phyloP scores from a whole-genome alignment of 2,797 vertebrate genomes.

The Acanthiza pusilla region DNA sequence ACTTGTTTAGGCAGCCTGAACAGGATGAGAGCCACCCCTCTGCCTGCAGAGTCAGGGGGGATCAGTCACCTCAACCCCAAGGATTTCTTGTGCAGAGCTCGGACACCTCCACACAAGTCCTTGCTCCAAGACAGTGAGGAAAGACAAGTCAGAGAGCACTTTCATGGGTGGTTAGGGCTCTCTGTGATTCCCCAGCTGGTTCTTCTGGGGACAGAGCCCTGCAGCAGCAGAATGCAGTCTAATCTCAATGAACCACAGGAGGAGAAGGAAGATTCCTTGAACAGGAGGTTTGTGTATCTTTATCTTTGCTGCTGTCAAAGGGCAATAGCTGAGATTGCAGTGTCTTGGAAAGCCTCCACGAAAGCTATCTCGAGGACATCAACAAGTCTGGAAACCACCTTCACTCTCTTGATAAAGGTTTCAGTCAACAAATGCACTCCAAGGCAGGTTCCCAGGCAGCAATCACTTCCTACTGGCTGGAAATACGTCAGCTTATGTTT shows the following conservation, averaged over 20 bases:
- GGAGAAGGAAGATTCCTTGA: background rate
- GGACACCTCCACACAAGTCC: background rate
- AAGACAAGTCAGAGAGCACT: background rate
- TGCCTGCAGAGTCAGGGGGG: background rate
- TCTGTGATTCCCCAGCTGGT: background rate
- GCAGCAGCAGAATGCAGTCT: background rate
- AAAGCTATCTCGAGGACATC: background rate
- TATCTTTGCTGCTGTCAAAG: constrained; percentile 57
- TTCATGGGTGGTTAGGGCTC: background rate
- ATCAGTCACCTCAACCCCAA: background rate
- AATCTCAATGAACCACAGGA: background rate
- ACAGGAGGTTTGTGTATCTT: background rate
- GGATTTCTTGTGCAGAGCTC: background rate
- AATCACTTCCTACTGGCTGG: background rate
- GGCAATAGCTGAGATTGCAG: constrained; percentile 38
- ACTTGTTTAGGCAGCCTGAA: background rate
- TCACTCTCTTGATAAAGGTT: constrained; percentile 59
- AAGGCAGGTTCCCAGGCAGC: background rate
- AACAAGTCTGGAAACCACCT: constrained; percentile 10
- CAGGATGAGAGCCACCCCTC: background rate
- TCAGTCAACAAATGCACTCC: background rate
- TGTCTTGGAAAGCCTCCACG: background rate
- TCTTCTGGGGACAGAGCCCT: background rate
- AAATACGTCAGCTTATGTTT: background rate
- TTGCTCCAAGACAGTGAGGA: background rate